Conservation (phyloP, 2,113 vertebrate genomes). For the Myotis yumanensis region DNA sequence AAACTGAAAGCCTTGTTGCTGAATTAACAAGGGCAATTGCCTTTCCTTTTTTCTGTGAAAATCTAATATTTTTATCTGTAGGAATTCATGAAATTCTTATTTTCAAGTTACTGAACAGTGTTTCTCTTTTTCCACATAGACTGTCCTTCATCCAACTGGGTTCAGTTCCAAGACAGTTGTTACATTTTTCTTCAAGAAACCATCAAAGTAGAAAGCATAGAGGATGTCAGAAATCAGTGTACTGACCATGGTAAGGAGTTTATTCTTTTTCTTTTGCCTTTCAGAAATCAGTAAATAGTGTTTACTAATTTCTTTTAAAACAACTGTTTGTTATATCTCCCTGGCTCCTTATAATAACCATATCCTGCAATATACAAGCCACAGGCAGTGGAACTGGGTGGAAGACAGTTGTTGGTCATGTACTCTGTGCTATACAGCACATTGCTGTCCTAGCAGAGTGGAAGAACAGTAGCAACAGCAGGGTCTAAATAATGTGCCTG, state of each 20-base stretch:
- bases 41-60: neutral
- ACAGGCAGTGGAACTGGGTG: neutral
- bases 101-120: constrained; percentile 22
- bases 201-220: constrained; percentile 66
- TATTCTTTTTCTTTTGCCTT: neutral
- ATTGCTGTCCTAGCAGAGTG: neutral
- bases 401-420: neutral
- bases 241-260: constrained; percentile 72
- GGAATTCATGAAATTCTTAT: constrained; percentile 35
- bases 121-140: constrained; percentile 66
- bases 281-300: neutral
- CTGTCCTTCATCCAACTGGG: constrained; percentile 80
- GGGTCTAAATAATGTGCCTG: neutral
- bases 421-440: neutral
- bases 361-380: neutral
- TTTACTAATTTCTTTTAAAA: neutral
- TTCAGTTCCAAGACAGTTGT: constrained; percentile 80
- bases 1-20: neutral
- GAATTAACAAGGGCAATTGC: neutral
- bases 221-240: constrained; percentile 77
- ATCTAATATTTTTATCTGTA: constrained; percentile 18
- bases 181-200: constrained; percentile 78
- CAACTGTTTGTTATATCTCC: neutral
- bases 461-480: neutral
- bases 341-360: neutral